These are phyloP conservation scores for Bembecia ichneumoniformis DNA, from an alignment of 2,888 invertebrate genomes.

Conservation along the genomic window DNA sequence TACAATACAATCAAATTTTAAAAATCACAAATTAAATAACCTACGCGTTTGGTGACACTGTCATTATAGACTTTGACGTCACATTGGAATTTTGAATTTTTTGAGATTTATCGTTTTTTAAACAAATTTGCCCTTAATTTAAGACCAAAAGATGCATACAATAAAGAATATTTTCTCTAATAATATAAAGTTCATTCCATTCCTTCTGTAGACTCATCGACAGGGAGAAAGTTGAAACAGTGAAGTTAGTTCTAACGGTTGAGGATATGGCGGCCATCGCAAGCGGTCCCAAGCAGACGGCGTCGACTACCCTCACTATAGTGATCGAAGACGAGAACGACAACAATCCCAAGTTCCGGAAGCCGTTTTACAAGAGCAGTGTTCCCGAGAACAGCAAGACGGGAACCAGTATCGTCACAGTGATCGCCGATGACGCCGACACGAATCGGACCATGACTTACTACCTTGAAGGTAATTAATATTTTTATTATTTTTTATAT, in stretches of 20 bases:
- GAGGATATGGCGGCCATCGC: conserved; percentile 88
- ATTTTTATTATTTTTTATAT: neutral
- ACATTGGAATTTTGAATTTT: too few species aligned
- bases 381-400: conserved; percentile 91
- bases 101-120: too few species aligned
- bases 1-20: too few species aligned
- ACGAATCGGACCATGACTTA: conserved; percentile 88
- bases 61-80: too few species aligned
- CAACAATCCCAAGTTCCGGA: conserved; percentile 88
- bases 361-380: conserved; percentile 83
- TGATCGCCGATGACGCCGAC: conserved; percentile 89
- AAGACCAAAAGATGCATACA: too few species aligned
- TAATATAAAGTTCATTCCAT: neutral
- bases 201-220: conserved; percentile 75
- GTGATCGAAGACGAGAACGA: conserved; percentile 90
- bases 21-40: too few species aligned
- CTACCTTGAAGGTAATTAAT: conserved; percentile 76
- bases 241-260: conserved; percentile 82
- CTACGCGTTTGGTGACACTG: too few species aligned
- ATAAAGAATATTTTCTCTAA: too few species aligned
- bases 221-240: conserved; percentile 85
- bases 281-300: conserved; percentile 77
- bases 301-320: conserved; percentile 80
- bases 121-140: too few species aligned
- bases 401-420: conserved; percentile 82